These are phyloP conservation scores for Aselliscus stoliczkanus DNA, from an alignment of 2,797 vertebrate species.

Conservation along the genomic window DNA sequence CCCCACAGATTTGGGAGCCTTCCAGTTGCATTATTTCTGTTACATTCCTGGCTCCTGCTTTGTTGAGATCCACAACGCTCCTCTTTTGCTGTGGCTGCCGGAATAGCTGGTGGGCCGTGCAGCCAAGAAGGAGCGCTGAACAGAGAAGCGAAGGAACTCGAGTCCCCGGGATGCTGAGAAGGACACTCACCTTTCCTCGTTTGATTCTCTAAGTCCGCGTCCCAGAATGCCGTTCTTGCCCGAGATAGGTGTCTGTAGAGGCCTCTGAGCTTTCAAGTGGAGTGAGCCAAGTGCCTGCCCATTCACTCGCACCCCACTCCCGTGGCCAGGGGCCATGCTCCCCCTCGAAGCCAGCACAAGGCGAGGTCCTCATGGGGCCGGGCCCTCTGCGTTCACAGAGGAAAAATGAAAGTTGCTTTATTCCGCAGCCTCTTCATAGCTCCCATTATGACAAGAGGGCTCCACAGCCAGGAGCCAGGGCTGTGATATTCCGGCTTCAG, in stretches of 20 bases:
- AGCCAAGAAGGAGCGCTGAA: conserved; percentile 38
- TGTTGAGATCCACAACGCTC: not conserved
- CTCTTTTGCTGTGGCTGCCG: not conserved
- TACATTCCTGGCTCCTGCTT: not conserved
- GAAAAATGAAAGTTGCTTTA: conserved; percentile 77
- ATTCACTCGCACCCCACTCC: conserved; percentile 74
- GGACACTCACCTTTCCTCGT: conserved; percentile 71
- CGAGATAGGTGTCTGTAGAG: conserved; percentile 43
- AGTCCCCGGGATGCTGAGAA: conserved; percentile 47
- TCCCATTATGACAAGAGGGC: conserved; percentile 71
- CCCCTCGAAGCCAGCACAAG: conserved; percentile 76
- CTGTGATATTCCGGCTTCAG: conserved; percentile 71
- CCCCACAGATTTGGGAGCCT: not conserved
- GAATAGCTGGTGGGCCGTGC: not conserved
- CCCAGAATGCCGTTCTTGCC: conserved; percentile 67
- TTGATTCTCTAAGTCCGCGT: conserved; percentile 61
- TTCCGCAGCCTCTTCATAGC: conserved; percentile 75
- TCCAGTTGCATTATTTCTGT: not conserved
- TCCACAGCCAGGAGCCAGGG: conserved; percentile 66
- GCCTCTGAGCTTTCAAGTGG: conserved; percentile 73
- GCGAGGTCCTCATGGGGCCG: conserved; percentile 65
- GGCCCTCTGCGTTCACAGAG: conserved; percentile 60
- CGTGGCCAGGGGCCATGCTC: conserved; percentile 73
- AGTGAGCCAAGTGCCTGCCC: conserved; percentile 72
- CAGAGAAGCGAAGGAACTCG: conserved; percentile 57